Evolutionary conservation across 2,797 vertebrate species (phyloP).

Genomic region (Pipistrellus pipistrellus): DNA sequence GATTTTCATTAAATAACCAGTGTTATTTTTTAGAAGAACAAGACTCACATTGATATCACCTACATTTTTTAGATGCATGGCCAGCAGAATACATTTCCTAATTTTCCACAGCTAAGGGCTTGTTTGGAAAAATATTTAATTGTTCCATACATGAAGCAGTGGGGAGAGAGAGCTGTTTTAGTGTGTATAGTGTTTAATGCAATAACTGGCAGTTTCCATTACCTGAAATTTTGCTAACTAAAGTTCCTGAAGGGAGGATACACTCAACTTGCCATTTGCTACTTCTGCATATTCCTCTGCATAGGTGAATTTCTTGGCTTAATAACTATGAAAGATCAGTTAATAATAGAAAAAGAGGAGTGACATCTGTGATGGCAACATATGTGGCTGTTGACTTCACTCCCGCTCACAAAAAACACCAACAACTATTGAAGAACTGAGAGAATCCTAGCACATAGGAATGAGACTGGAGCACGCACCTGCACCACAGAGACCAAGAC

Average conservation of each 20-base stretch:
- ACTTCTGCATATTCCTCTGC: neutral
- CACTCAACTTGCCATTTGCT: neutral
- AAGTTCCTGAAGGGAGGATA: neutral
- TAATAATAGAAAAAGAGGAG: neutral
- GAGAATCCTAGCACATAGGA: neutral
- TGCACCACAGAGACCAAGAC: neutral
- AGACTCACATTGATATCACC: neutral
- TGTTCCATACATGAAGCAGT: neutral
- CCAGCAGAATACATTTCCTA: neutral
- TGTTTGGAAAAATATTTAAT: neutral
- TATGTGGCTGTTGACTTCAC: neutral
- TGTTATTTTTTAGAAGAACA: neutral
- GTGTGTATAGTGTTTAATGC: neutral
- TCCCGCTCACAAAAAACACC: neutral
- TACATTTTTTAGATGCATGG: neutral
- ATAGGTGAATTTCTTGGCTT: neutral
- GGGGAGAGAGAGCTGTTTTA: neutral
- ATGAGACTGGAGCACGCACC: neutral
- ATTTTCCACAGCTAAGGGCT: neutral
- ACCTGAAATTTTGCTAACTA: neutral
- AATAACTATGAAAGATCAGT: neutral
- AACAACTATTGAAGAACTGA: neutral
- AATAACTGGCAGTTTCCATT: neutral
- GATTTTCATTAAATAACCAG: slow-evolving; percentile 16
- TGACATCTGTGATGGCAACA: neutral